Evolutionary conservation across 2,113 vertebrate species (phyloP).

Genomic region (Lanius collurio): DNA sequence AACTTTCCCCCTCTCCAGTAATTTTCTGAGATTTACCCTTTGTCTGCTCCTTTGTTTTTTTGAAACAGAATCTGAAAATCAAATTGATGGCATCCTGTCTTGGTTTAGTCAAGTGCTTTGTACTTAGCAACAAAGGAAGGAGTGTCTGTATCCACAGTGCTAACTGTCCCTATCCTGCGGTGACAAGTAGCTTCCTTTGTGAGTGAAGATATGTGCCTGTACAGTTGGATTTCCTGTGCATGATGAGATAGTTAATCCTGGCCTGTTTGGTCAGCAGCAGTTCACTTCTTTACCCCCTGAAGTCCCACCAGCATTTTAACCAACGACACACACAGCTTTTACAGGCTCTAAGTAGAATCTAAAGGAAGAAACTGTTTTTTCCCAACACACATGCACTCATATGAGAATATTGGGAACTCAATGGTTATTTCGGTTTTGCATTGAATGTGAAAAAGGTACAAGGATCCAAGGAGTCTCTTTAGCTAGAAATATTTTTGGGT

Average conservation of each 20-base stretch:
- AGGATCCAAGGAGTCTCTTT: not conserved
- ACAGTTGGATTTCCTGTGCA: not conserved
- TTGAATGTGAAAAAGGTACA: not conserved
- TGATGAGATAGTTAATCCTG: not conserved
- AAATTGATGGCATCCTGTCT: not conserved
- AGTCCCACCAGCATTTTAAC: not conserved
- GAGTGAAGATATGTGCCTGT: not conserved
- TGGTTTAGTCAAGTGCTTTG: not conserved
- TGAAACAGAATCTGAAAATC: not conserved
- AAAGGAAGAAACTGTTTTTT: not conserved
- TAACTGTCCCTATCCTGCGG: not conserved
- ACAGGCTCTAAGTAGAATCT: not conserved
- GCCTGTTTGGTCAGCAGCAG: not conserved
- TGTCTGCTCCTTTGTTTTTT: not conserved
- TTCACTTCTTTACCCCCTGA: not conserved
- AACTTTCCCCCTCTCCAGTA: not conserved
- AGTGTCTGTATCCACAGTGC: not conserved
- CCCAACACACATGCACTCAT: not conserved
- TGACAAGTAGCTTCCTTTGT: not conserved
- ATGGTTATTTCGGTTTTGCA: not conserved
- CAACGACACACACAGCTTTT: not conserved
- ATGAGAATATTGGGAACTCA: not conserved
- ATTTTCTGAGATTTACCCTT: not conserved
- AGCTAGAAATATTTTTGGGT: not conserved
- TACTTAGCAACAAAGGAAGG: not conserved